A percentile compares a stretch with the other conserved stretches of the same genome.
These are phyloP conservation scores for Xenopus tropicalis DNA, from an alignment of 2,113 vertebrate species.

Conservation along the genomic window UCB_Xtro_10.0 CM004446.2:70620501-70621000, in stretches of 20 bases:
- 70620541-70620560: constrained; percentile 77
- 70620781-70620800: constrained; percentile 76
- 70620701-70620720: constrained; percentile 47
- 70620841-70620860: constrained; percentile 53
- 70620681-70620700: constrained; percentile 68
- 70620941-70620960: constrained; percentile 62
- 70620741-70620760: constrained; percentile 76
- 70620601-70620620: constrained; percentile 84
- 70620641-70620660: constrained; percentile 70
- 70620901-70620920: constrained; percentile 86
- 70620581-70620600: constrained; percentile 72
- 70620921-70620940: constrained; percentile 63
- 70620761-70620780: constrained; percentile 79
- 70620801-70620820: constrained; percentile 78
- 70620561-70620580: constrained; percentile 57
- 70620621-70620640: constrained; percentile 72
- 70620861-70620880: constrained; percentile 76
- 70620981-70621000: constrained; percentile 64
- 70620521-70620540: constrained; percentile 68
- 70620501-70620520: constrained; percentile 70
- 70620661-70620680: constrained; percentile 69
- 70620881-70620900: constrained; percentile 77
- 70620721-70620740: constrained; percentile 71
- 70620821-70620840: constrained; percentile 63
- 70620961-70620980: constrained; percentile 70